These are phyloP conservation scores for human (Homo sapiens) DNA, from an alignment of 2,113 vertebrate genomes.

Conservation along the genomic window DNA sequence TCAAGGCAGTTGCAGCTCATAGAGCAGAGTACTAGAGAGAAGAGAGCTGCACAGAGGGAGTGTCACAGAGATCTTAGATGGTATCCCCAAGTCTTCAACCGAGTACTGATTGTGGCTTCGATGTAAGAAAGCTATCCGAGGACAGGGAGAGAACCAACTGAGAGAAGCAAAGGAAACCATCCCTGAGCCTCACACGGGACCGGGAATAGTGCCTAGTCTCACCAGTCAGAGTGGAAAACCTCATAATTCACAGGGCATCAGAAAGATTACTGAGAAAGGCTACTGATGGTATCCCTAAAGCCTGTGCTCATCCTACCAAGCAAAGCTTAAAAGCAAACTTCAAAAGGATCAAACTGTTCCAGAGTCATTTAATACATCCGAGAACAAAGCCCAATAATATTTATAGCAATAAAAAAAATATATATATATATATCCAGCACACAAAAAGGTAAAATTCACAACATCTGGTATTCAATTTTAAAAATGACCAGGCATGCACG, in stretches of 20 bases:
- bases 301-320: not conserved
- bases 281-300: not conserved
- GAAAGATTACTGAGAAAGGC: not conserved
- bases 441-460: not conserved
- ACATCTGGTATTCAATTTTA: not conserved
- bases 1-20: not conserved
- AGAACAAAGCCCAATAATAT: not conserved
- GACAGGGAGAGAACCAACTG: not conserved
- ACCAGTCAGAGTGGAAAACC: not conserved
- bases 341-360: not conserved
- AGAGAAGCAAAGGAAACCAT: not conserved
- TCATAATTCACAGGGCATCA: no score
- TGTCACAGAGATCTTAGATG: not conserved
- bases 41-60: not conserved
- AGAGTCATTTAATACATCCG: not conserved
- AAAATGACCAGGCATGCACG: not conserved
- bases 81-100: not conserved
- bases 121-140: not conserved
- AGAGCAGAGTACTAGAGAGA: not conserved
- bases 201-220: accelerated
- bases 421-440: not conserved
- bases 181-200: not conserved
- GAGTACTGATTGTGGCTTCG: not conserved
- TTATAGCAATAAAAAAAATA: not conserved
- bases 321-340: not conserved